Evolutionary conservation across 2,888 invertebrate genomes (phyloP).

Genomic region (Lingula anatina): DNA sequence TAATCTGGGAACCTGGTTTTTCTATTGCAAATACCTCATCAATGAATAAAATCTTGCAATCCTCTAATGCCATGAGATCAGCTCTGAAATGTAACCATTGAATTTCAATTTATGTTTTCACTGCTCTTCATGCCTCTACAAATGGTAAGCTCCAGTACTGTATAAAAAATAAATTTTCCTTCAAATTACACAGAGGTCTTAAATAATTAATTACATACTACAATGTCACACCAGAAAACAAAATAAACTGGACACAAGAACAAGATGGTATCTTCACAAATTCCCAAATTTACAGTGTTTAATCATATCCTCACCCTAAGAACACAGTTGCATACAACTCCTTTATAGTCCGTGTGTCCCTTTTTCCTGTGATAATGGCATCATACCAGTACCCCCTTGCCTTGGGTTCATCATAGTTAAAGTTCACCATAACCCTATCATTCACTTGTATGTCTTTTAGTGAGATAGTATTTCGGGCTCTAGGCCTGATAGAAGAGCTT

Average conservation of each 20-base stretch:
- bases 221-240: no score
- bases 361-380: conserved; percentile 39
- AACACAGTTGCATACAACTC: conserved; percentile 43
- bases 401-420: conserved; percentile 66
- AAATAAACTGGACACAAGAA: no score
- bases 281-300: no score
- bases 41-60: conserved; percentile 59
- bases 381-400: conserved; percentile 69
- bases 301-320: conserved; percentile 39
- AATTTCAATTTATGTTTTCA: no score
- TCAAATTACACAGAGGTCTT: no score
- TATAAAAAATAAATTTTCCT: no score
- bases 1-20: conserved; percentile 37
- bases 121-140: no score
- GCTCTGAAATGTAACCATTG: conserved; percentile 24
- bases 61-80: conserved; percentile 57
- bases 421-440: conserved; percentile 67
- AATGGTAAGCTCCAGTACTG: no score
- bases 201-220: no score
- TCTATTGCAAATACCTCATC: conserved; percentile 67
- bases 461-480: conserved; percentile 60
- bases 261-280: no score
- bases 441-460: conserved; percentile 59
- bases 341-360: conserved; percentile 38
- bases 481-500: conserved; percentile 61